These are phyloP conservation scores for Darevskia mixta DNA, from an alignment of 2,797 vertebrate species.

Conservation along the genomic window DNA sequence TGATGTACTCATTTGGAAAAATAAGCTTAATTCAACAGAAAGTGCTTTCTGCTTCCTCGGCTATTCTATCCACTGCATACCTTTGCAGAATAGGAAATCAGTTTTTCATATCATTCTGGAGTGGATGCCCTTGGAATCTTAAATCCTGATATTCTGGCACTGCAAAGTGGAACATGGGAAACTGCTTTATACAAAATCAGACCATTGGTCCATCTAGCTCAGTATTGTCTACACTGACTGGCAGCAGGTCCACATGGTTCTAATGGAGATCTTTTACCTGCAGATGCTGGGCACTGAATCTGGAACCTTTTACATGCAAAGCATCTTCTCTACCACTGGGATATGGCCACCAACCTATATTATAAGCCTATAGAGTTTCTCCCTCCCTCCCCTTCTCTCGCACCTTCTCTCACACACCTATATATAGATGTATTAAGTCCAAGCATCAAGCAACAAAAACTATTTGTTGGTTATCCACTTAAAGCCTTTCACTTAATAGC, in stretches of 20 bases:
- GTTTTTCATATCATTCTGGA: constrained; percentile 11
- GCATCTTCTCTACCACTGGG: no score
- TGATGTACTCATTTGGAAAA: not conserved
- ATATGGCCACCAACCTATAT: no score
- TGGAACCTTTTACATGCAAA: not conserved
- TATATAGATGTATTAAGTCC: not conserved
- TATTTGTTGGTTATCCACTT: constrained; percentile 28
- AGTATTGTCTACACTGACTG: not conserved
- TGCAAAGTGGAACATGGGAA: not conserved
- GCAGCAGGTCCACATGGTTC: not conserved
- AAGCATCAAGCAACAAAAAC: accelerated
- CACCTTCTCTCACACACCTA: not conserved
- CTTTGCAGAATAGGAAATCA: not conserved
- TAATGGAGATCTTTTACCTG: not conserved
- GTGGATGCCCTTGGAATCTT: no score
- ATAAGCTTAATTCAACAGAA: constrained; percentile 4
- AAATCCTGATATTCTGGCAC: not conserved
- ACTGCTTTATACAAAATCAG: no score
- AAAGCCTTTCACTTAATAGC: not conserved
- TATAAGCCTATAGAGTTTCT: not conserved
- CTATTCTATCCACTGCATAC: not conserved
- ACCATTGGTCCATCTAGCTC: not conserved
- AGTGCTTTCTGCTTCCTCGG: not conserved
- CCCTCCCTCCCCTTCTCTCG: constrained; percentile 16
- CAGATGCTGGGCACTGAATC: not conserved